phyloP scores from a whole-genome alignment of 2,113 vertebrate genomes.

The Aviceda subcristata region DNA sequence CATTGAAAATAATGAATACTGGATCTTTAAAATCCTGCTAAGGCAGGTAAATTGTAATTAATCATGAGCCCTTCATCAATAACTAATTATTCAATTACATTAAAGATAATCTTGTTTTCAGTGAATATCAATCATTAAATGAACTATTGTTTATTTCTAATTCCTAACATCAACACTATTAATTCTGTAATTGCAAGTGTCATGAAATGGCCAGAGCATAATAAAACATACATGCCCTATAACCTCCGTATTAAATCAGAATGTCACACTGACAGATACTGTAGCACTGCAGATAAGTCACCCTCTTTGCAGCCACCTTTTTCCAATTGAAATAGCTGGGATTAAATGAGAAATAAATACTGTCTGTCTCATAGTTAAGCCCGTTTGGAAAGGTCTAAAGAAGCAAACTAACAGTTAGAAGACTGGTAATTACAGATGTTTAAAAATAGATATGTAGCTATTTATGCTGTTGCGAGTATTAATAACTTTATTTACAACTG shows the following conservation, averaged over 20 bases:
- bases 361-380: neutral
- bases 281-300: neutral
- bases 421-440: slow-evolving; percentile 6
- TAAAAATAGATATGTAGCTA: slow-evolving; percentile 10
- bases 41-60: slow-evolving; percentile 40
- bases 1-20: neutral
- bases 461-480: neutral
- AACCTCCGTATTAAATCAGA: slow-evolving; percentile 37
- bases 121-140: slow-evolving; percentile 31
- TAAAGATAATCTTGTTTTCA: slow-evolving; percentile 50
- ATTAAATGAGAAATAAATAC: neutral
- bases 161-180: slow-evolving; percentile 31
- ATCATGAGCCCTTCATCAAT: slow-evolving; percentile 38
- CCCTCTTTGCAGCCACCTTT: neutral
- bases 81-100: slow-evolving; percentile 52
- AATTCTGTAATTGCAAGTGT: slow-evolving; percentile 51
- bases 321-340: neutral
- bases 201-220: neutral
- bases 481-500: slow-evolving; percentile 29
- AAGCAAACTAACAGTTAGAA: neutral
- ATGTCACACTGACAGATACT: slow-evolving; percentile 12
- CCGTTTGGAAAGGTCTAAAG: neutral
- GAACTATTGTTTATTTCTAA: slow-evolving; percentile 43
- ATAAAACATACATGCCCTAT: slow-evolving; percentile 25
- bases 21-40: neutral